A percentile compares a stretch with the other conserved stretches of the same genome.
These are phyloP conservation scores for Scolopax rusticola DNA, from an alignment of 2,797 vertebrate genomes.

Conservation along the genomic window DNA sequence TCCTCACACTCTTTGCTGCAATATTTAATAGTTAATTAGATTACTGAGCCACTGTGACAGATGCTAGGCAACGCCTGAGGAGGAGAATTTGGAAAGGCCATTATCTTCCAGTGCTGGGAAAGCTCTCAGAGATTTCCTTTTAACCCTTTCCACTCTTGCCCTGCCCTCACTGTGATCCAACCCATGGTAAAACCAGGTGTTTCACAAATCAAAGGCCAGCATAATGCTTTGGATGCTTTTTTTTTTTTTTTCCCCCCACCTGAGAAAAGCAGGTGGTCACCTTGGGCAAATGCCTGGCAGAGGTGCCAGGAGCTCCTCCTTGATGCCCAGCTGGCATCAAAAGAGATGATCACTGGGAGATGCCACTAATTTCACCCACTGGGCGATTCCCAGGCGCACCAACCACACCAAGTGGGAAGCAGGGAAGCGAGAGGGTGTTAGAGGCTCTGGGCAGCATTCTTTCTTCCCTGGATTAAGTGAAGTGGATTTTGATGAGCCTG, in stretches of 20 bases:
- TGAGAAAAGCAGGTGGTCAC: not conserved
- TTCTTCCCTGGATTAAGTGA: not conserved
- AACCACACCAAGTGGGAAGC: slow-evolving; percentile 14
- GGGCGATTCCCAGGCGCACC: not conserved
- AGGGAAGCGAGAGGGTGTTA: slow-evolving; percentile 26
- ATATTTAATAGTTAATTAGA: slow-evolving; percentile 68
- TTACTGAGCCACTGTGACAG: slow-evolving; percentile 33
- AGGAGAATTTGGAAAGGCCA: slow-evolving; percentile 45
- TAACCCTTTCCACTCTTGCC: slow-evolving; percentile 35
- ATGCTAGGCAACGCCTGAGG: slow-evolving; percentile 50
- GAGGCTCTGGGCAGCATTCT: slow-evolving; percentile 28
- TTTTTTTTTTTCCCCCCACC: not conserved
- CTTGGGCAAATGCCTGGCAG: not conserved
- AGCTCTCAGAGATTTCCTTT: not conserved
- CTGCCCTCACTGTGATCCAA: not conserved
- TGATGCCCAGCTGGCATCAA: slow-evolving; percentile 6
- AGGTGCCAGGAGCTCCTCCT: not conserved
- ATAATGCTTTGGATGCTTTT: not conserved
- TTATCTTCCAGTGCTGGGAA: slow-evolving; percentile 28
- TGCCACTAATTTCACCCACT: not conserved
- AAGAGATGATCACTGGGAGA: not conserved
- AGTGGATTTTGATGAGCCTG: slow-evolving; percentile 40
- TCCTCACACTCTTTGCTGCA: slow-evolving; percentile 29
- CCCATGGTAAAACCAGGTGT: not conserved
- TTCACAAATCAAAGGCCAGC: not conserved